Evolutionary conservation across 2,113 vertebrate genomes (phyloP).

Genomic region (Protobothrops mucrosquamatus): DNA sequence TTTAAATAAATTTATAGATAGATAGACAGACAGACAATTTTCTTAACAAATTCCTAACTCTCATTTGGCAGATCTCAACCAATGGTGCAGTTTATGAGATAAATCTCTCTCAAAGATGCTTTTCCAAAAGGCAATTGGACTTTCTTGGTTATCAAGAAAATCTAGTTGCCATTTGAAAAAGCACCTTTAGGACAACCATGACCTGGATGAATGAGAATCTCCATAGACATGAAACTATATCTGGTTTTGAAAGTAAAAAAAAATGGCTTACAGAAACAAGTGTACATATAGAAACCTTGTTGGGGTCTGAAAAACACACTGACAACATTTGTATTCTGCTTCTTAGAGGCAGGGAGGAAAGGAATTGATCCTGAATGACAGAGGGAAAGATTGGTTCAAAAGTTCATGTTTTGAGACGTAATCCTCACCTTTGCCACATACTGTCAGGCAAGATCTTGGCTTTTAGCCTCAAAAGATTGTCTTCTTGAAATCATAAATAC

Average conservation of each 20-base stretch:
- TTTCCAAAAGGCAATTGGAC: not conserved
- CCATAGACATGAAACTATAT: not conserved
- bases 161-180: not conserved
- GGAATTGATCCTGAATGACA: not conserved
- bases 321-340: not conserved
- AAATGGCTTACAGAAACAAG: not conserved
- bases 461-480: not conserved
- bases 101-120: not conserved
- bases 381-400: not conserved
- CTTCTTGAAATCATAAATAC: not conserved
- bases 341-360: not conserved
- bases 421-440: not conserved
- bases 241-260: not conserved
- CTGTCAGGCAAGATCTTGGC: not conserved
- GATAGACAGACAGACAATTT: no score
- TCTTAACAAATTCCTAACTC: not conserved
- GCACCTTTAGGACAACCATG: no score
- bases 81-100: not conserved
- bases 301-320: not conserved
- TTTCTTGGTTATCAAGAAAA: not conserved
- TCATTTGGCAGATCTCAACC: not conserved
- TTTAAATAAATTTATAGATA: no score
- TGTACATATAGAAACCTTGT: not conserved
- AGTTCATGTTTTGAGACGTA: not conserved
- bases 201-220: no score